A percentile compares a stretch with the other conserved stretches of the same genome.
Evolutionary conservation across 1,140 invertebrate genomes (phyloP).

Genomic region (Leptinotarsa lineolata): DNA sequence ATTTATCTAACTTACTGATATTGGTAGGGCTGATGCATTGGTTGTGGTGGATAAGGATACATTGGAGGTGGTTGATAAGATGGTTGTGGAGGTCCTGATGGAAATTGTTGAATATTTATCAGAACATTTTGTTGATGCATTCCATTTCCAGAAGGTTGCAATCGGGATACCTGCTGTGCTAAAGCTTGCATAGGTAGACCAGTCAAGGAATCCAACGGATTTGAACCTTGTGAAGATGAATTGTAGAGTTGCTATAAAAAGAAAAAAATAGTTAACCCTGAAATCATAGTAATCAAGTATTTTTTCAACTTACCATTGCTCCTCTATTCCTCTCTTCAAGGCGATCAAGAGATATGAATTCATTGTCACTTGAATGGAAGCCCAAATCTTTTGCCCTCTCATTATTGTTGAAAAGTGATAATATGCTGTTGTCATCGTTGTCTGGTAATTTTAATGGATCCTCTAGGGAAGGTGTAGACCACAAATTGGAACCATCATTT

Average conservation of each 20-base stretch:
- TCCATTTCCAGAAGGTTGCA: constrained; percentile 46
- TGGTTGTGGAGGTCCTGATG: constrained; percentile 46
- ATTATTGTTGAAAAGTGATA: constrained; percentile 52
- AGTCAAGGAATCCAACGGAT: constrained; percentile 45
- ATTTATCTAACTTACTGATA: constrained; percentile 50
- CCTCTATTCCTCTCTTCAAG: constrained; percentile 48
- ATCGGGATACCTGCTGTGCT: constrained; percentile 53
- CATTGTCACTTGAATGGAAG: constrained; percentile 51
- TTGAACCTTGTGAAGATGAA: constrained; percentile 36
- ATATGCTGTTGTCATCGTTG: constrained; percentile 43
- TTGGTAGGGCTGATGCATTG: constrained; percentile 49
- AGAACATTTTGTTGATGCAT: constrained; percentile 56
- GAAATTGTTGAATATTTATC: constrained; percentile 56
- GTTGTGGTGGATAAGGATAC: constrained; percentile 39
- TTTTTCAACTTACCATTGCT: constrained; percentile 44
- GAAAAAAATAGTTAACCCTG: constrained; percentile 11
- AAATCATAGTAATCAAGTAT: neutral
- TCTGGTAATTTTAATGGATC: constrained; percentile 51
- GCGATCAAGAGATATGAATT: constrained; percentile 52
- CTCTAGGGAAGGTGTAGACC: constrained; percentile 45
- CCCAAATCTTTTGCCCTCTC: constrained; percentile 53
- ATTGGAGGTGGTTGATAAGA: constrained; percentile 49
- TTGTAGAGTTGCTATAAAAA: constrained; percentile 52
- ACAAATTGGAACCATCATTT: constrained; percentile 30
- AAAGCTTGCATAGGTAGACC: constrained; percentile 54